phyloP scores from a whole-genome alignment of 1,140 invertebrate genomes.

The Popillia japonica region DNA sequence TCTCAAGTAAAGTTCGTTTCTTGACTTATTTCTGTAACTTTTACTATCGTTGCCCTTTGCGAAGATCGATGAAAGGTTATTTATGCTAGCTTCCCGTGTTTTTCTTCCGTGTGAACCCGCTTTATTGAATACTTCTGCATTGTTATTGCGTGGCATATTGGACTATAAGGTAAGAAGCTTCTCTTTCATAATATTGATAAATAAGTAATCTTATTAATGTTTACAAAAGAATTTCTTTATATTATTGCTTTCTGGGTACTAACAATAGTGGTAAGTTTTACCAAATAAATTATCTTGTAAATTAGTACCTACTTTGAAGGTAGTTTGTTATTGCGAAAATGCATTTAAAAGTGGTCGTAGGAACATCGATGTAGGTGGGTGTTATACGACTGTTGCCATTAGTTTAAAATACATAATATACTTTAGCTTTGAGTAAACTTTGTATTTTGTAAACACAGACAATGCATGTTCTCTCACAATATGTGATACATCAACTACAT shows the following conservation, averaged over 20 bases:
- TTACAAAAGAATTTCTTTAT: neutral
- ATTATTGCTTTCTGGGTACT: neutral
- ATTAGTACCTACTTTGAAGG: too few relatives aligned
- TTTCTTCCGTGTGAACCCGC: neutral
- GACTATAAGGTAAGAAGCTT: neutral
- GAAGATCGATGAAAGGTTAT: conserved; percentile 35
- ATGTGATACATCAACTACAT: too few relatives aligned
- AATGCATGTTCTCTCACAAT: too few relatives aligned
- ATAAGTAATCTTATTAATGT: neutral
- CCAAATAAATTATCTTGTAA: too few relatives aligned
- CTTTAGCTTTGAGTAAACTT: too few relatives aligned
- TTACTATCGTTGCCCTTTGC: conserved; percentile 29
- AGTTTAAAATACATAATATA: too few relatives aligned
- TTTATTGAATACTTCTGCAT: neutral
- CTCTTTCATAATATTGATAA: neutral
- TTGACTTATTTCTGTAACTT: neutral
- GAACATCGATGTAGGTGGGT: too few relatives aligned
- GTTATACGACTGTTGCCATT: too few relatives aligned
- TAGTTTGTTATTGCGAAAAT: too few relatives aligned
- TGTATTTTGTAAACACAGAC: too few relatives aligned
- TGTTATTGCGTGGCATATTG: neutral
- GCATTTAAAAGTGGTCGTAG: too few relatives aligned
- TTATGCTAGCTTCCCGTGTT: conserved; percentile 18
- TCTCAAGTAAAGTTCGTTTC: conserved; percentile 18
- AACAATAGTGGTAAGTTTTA: too few relatives aligned